Conservation (phyloP, 1,140 invertebrate genomes). For the silkworm (Bombyx mori) region DNA sequence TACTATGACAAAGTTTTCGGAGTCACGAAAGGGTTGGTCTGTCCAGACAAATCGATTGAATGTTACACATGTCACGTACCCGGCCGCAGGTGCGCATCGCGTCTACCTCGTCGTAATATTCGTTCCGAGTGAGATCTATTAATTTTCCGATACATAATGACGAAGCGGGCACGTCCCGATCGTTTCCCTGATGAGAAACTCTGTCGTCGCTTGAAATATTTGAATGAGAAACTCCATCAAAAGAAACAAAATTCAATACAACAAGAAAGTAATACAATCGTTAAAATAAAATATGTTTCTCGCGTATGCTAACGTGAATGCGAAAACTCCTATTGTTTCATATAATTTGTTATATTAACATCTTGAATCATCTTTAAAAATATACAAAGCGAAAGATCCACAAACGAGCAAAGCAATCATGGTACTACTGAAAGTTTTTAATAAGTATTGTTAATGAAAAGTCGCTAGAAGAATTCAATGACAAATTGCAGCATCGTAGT, state of each 20-base stretch:
- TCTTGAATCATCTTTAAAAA: too few relatives aligned
- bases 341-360: too few relatives aligned
- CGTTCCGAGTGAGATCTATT: slow-evolving; percentile 17
- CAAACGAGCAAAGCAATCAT: too few relatives aligned
- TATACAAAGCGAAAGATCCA: too few relatives aligned
- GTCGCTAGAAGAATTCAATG: slow-evolving; percentile 34
- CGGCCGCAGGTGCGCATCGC: slow-evolving; percentile 38
- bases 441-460: slow-evolving; percentile 20
- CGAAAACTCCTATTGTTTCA: too few relatives aligned
- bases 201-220: too few relatives aligned
- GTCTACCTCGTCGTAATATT: slow-evolving; percentile 20
- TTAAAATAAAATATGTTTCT: too few relatives aligned
- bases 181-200: too few relatives aligned
- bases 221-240: too few relatives aligned
- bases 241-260: too few relatives aligned
- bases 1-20: slow-evolving; percentile 30
- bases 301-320: too few relatives aligned
- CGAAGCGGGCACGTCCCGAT: background rate
- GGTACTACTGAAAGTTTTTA: slow-evolving; percentile 1
- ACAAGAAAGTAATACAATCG: too few relatives aligned
- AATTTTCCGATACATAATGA: slow-evolving; percentile 9
- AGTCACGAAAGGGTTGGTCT: slow-evolving; percentile 36
- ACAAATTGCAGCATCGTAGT: slow-evolving; percentile 42
- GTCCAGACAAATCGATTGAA: slow-evolving; percentile 51
- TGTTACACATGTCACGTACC: slow-evolving; percentile 27